These are phyloP conservation scores for Julus scanicus DNA, from an alignment of 2,888 invertebrate genomes.

Conservation along the genomic window DNA sequence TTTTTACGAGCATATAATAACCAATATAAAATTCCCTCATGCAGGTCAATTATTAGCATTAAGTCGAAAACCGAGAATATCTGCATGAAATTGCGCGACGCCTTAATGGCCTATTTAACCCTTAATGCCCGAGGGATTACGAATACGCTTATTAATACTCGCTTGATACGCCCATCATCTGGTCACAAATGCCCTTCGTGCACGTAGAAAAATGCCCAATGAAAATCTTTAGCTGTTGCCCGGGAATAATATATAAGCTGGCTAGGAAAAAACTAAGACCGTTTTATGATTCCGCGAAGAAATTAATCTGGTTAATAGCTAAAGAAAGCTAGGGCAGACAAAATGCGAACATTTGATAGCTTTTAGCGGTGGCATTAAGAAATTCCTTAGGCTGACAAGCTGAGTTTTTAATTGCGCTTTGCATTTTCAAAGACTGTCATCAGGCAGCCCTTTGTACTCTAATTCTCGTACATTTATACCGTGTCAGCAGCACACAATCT, in stretches of 20 bases:
- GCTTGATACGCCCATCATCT: conserved; percentile 10
- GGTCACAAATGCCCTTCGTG: conserved; percentile 7
- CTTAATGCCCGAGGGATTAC: neutral
- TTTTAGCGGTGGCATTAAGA: neutral
- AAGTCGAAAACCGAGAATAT: conserved; percentile 5
- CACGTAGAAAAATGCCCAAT: neutral
- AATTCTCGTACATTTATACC: neutral
- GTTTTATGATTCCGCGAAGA: neutral
- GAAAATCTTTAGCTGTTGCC: neutral
- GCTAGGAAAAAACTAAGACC: conserved; percentile 36
- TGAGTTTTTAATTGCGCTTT: conserved; percentile 39
- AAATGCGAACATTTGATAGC: conserved; percentile 17
- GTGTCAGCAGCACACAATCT: conserved; percentile 13
- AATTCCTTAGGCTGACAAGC: conserved; percentile 19
- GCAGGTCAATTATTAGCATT: conserved; percentile 8
- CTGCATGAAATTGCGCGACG: neutral
- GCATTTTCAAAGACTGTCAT: conserved; percentile 23
- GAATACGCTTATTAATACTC: conserved; percentile 14
- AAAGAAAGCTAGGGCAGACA: neutral
- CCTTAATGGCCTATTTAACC: neutral
- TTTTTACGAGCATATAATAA: conserved; percentile 21
- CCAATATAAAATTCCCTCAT: conserved; percentile 32
- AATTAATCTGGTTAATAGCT: neutral
- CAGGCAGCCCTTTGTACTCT: conserved; percentile 31
- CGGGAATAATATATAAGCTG: neutral